These are phyloP conservation scores for Gnathonemus echidnorhynchus DNA, from an alignment of 2,113 vertebrate species.

Conservation along the genomic window DNA sequence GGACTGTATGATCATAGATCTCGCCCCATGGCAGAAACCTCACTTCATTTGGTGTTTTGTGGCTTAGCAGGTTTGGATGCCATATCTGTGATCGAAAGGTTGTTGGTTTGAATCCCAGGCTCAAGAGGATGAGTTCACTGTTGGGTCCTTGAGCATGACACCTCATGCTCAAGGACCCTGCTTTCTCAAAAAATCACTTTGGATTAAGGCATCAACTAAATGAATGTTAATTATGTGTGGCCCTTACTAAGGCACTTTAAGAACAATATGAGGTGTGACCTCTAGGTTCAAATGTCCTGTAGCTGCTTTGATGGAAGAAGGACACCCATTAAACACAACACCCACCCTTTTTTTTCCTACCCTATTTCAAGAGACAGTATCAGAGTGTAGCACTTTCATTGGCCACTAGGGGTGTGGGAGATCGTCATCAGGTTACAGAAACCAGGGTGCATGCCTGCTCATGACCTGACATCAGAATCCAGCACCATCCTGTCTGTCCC, in stretches of 20 bases:
- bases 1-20: neutral
- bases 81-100: neutral
- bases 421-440: neutral
- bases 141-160: neutral
- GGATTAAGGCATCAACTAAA: neutral
- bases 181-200: neutral
- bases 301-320: neutral
- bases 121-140: neutral
- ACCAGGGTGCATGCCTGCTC: neutral
- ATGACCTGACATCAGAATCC: neutral
- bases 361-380: neutral
- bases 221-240: neutral
- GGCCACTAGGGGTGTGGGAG: neutral
- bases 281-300: neutral
- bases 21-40: neutral
- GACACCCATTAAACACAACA: neutral
- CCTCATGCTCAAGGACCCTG: neutral
- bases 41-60: neutral
- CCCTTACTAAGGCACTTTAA: neutral
- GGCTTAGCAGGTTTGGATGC: neutral
- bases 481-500: neutral
- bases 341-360: neutral
- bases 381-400: neutral
- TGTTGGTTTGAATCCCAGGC: neutral
- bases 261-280: neutral